Percentiles rank a stretch among this genome's conserved stretches.
Conservation (phyloP, 2,888 invertebrate genomes). For the Cataglyphis rosenhaueri region DNA sequence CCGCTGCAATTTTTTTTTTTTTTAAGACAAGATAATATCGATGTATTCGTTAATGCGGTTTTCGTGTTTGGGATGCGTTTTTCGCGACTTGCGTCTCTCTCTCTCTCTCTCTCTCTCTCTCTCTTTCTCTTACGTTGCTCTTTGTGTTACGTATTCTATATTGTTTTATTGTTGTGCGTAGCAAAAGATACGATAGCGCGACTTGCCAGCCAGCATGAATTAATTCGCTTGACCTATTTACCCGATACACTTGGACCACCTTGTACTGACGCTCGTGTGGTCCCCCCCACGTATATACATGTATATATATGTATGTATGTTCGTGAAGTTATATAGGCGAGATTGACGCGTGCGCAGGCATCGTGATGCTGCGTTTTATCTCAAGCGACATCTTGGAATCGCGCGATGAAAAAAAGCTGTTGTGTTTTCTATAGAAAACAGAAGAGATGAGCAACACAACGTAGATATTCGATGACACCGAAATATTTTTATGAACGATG, state of each 20-base stretch:
- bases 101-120: no score
- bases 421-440: background rate
- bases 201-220: constrained; percentile 68
- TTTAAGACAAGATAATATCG: background rate
- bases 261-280: constrained; percentile 65
- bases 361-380: constrained; percentile 55
- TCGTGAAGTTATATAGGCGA: constrained; percentile 43
- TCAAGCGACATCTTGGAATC: constrained; percentile 39
- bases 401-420: constrained; percentile 19
- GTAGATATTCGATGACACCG: background rate
- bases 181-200: constrained; percentile 59
- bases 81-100: background rate
- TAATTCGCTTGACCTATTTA: constrained; percentile 83
- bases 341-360: constrained; percentile 51
- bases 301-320: constrained; percentile 36
- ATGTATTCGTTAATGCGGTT: constrained; percentile 16
- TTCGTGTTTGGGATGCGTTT: constrained; percentile 20
- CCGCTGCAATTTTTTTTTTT: background rate
- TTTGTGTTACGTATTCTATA: background rate
- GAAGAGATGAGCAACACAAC: background rate
- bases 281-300: constrained; percentile 37
- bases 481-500: constrained; percentile 15
- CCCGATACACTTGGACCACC: constrained; percentile 83
- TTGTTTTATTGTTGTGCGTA: constrained; percentile 29
- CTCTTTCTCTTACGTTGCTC: background rate